Base-by-base conservation (phyloP, 1,140 invertebrate genomes). In the Drosophila arawakana region DNA sequence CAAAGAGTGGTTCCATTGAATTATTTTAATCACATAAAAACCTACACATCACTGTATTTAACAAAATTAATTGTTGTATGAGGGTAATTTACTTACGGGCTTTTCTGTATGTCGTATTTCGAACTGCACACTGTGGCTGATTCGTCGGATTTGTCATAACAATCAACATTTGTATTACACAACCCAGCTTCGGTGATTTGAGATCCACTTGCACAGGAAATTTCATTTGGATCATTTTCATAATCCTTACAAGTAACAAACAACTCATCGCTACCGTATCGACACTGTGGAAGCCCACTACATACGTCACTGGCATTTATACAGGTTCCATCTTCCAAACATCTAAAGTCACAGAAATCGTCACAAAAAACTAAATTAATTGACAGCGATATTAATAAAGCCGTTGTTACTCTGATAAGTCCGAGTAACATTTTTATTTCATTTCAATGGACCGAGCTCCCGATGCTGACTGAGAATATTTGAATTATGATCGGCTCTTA, bases 61-160 rank as follows among this genome's bases (percentile, higher is more conserved):
- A 30, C 25, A 30, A 30, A 30, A 30, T 30, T 30, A 6, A 2
- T 30, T 30, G 25, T 21, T 2, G 18, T 2, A 21, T 2, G 1
- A 30, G 4, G 4, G 6, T 30, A 5, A 30, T 30, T 7, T 7
- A 63, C 60, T 9, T 41, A 63, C 60, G 41, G 18, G 11, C 60
- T 52, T 11, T 49, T 7, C 5, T 7, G 2, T 30, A 1, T 0
- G 2, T 9, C 15, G 0, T 6, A 60, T 18, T n/a, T n/a, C 21
- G 0, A 2, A n/a, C 25, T 2, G n/a, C 46, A 73, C 3, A 61
- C 1, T 0, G 7, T 9, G 1, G 13, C 15, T 3, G 18, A 21
- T 8, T 74, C 59, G 55, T 77, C 71, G 0, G 71, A 70, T 11
- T 10, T 15, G 54, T 77, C 75, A 8, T n/a, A 3, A 10, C 75